Evolutionary conservation across 2,113 vertebrate genomes (phyloP).

Genomic region (Formicarius rufipectus): DNA sequence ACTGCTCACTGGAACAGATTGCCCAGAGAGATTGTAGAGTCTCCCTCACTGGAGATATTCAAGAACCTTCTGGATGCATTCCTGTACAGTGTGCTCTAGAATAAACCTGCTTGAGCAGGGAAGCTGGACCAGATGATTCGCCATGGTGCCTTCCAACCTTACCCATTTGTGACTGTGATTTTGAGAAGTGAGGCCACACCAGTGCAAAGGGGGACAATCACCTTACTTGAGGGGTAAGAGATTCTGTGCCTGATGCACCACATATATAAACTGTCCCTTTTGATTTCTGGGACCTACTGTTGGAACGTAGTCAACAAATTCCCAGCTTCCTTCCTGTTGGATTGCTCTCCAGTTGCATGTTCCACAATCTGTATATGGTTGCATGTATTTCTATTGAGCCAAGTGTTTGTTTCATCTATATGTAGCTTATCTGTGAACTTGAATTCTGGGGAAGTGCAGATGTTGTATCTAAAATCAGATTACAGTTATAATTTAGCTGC

Average conservation of each 20-base stretch:
- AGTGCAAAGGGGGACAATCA: fast-evolving
- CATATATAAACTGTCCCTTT: too few species aligned
- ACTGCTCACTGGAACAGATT: neutral
- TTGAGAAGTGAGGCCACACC: neutral
- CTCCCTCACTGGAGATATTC: too few species aligned
- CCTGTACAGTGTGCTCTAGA: too few species aligned
- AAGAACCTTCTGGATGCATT: too few species aligned
- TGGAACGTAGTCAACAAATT: neutral
- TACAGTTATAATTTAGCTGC: neutral
- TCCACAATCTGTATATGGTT: neutral
- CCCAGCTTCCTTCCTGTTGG: too few species aligned
- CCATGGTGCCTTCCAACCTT: neutral
- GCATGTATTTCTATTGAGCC: neutral
- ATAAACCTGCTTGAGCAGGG: too few species aligned
- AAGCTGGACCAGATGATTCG: neutral
- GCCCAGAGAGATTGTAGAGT: too few species aligned
- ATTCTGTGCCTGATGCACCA: neutral
- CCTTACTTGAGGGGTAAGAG: neutral
- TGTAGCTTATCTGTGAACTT: neutral
- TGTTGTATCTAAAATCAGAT: neutral
- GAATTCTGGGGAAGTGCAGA: neutral
- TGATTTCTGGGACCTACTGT: neutral
- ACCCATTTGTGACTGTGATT: neutral
- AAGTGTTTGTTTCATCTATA: neutral
- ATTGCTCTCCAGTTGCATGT: neutral